Percentiles rank a stretch among this genome's conserved stretches.
phyloP scores from a whole-genome alignment of 2,888 invertebrate species.

The Orchesella flavescens region DNA sequence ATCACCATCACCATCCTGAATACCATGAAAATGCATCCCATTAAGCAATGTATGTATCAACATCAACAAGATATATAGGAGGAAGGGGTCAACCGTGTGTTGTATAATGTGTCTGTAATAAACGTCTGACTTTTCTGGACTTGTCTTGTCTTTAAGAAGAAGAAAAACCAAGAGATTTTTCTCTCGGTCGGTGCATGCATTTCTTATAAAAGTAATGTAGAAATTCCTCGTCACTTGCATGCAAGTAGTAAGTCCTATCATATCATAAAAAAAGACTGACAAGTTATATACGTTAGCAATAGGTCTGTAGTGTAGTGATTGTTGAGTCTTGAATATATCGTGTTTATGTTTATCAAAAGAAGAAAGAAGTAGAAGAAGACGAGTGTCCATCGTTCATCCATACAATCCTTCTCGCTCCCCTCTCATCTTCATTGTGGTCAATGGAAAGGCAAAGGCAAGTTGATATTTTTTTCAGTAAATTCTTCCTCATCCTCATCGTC shows the following conservation, averaged over 20 bases:
- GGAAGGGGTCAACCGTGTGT: conserved; percentile 16
- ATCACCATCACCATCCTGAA: conserved; percentile 13
- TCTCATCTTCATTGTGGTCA: conserved; percentile 31
- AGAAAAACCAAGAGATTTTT: neutral
- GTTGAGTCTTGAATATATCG: too few species aligned
- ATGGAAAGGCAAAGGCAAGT: neutral
- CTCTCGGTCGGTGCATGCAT: neutral
- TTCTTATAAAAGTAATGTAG: neutral
- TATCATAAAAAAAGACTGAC: neutral
- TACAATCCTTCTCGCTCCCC: conserved; percentile 2
- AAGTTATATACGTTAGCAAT: neutral
- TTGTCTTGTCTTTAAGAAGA: neutral
- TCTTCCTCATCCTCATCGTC: conserved; percentile 5
- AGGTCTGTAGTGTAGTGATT: too few species aligned
- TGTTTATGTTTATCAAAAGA: too few species aligned
- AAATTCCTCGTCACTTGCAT: neutral
- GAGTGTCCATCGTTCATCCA: too few species aligned
- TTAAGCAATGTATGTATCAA: neutral
- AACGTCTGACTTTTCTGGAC: neutral
- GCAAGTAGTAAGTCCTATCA: neutral
- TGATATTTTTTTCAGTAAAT: conserved; percentile 29
- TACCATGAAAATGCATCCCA: conserved; percentile 22
- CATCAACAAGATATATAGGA: neutral
- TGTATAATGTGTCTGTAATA: neutral
- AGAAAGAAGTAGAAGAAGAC: neutral